Evolutionary conservation across 2,113 vertebrate genomes (phyloP).

Genomic region (Ciconia boyciana): DNA sequence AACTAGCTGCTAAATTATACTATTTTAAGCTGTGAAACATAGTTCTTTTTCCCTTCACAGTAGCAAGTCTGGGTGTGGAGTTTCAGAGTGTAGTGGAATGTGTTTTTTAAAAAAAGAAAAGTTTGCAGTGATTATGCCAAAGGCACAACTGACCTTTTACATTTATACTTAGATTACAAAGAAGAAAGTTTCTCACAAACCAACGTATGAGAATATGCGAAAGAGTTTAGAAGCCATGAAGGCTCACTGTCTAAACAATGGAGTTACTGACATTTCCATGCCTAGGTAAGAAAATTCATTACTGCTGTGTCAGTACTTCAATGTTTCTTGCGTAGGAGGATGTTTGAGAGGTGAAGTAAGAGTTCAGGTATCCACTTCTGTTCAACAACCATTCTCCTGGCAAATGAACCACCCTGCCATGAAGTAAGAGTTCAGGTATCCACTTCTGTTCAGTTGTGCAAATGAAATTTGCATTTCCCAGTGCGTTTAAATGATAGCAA

Average conservation of each 20-base stretch:
- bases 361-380: not conserved
- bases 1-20: not conserved
- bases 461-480: not conserved
- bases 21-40: not conserved
- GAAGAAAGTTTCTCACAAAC: slow-evolving; percentile 84
- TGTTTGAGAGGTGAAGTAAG: not conserved
- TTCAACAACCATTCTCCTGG: too few relatives aligned
- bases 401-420: too few relatives aligned
- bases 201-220: slow-evolving; percentile 80
- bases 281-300: slow-evolving; percentile 79
- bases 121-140: not conserved
- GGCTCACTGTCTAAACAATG: slow-evolving; percentile 80
- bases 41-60: not conserved
- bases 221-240: slow-evolving; percentile 89
- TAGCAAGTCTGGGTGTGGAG: too few relatives aligned
- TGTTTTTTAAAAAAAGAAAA: not conserved
- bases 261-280: slow-evolving; percentile 86
- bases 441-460: not conserved
- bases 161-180: slow-evolving; percentile 84
- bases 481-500: not conserved
- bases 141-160: not conserved
- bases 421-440: not conserved
- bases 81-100: not conserved
- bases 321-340: not conserved
- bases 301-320: not conserved